phyloP scores from a whole-genome alignment of 2,888 invertebrate species.

The Orchesella flavescens region DNA sequence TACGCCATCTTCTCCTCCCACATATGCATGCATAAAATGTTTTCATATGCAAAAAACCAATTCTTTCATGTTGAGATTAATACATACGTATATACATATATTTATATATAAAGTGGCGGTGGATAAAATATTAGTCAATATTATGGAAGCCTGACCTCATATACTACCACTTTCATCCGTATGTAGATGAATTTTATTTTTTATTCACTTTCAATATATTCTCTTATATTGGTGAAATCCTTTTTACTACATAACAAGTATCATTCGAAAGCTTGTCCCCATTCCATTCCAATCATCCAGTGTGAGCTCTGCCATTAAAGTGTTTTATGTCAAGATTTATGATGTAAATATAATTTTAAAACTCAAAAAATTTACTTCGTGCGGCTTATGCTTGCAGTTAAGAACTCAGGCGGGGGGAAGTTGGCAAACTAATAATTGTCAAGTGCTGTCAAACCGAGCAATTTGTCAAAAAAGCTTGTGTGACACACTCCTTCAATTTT shows the following conservation, averaged over 20 bases:
- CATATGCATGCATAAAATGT: neutral
- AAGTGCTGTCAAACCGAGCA: constrained; percentile 39
- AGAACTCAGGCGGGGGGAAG: neutral
- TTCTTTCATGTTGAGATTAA: neutral
- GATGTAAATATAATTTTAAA: constrained; percentile 10
- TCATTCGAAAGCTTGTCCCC: no score
- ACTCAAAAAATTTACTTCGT: neutral
- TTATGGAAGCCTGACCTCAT: neutral
- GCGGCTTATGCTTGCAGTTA: neutral
- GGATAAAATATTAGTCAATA: neutral
- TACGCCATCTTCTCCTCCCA: constrained; percentile 1
- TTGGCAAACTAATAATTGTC: constrained; percentile 48
- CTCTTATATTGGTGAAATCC: neutral
- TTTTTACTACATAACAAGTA: neutral
- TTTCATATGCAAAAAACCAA: neutral
- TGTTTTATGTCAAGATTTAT: constrained; percentile 8
- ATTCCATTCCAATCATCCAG: no score
- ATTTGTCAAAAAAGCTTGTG: constrained; percentile 26
- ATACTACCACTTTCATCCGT: neutral
- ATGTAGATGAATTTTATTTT: neutral
- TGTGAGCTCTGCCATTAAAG: no score
- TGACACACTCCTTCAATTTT: constrained; percentile 35
- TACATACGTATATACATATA: neutral
- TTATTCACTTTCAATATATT: constrained; percentile 23
- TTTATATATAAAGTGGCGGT: neutral